Base-by-base conservation (phyloP, 2,888 invertebrate species). In the Acanthococcus lagerstroemiae region DNA sequence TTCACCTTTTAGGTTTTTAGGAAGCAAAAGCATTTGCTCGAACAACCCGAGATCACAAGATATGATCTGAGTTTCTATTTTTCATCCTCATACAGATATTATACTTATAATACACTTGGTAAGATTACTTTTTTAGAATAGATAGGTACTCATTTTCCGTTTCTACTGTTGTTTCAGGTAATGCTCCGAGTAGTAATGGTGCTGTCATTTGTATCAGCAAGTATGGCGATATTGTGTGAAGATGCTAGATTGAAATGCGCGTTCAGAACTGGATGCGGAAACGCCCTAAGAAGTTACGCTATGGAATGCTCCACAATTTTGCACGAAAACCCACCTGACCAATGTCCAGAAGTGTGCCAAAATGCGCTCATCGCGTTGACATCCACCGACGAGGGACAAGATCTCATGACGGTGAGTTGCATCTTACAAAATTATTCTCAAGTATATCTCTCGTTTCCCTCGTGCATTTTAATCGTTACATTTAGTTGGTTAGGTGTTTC, bases 361-460 rank as follows among this genome's bases (percentile, higher is more conserved):
- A 83, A 87, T 73, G 86, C 90, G 0, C 80, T 90, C 45, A 87
- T 90, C 50, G 87, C 89, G 0, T 80, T 90, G 50, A 86, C 85
- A 0, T 86, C 88, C 25, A 88, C 88, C 0, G 86, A 85, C 60
- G 87, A 89, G 74, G 89, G 90, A 60, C 83, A 86, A 73, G 83
- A 84, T 69, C 81, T 90, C 17, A 85, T 87, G 83, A 84, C 82
- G 74, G 88, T 88, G 75, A 82, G 84, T 77, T 48, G 21, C 15
- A 6, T 12, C 12, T 15, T 19, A 22, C 19, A n/a, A n/a, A n/a
- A n/a, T n/a, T n/a, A n/a, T n/a, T n/a, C n/a, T n/a, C n/a, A n/a
- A n/a, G n/a, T n/a, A n/a, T n/a, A n/a, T n/a, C n/a, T n/a, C n/a
- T n/a, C n/a, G n/a, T n/a, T n/a, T n/a, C n/a, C n/a, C n/a, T n/a